Evolutionary conservation across 2,113 vertebrate genomes (phyloP).

Genomic region (Saiga tatarica): DNA sequence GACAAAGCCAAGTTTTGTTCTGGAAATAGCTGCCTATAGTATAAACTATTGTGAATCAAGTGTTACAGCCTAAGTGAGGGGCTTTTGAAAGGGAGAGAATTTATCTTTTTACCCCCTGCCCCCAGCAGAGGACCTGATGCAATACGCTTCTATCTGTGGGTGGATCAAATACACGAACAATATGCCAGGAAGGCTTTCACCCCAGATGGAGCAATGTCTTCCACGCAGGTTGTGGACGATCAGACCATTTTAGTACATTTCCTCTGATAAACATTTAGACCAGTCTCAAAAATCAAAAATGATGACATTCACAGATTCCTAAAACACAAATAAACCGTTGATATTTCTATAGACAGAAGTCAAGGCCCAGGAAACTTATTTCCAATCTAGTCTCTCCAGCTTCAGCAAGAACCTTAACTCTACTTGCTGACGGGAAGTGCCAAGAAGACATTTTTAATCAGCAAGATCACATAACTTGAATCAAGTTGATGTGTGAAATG

Average conservation of each 20-base stretch:
- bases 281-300: slow-evolving; percentile 21
- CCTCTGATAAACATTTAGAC: slow-evolving; percentile 12
- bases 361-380: slow-evolving; percentile 21
- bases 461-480: background rate
- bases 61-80: background rate
- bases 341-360: slow-evolving; percentile 54
- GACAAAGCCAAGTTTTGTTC: background rate
- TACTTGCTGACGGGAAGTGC: background rate
- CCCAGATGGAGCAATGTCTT: background rate
- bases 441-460: slow-evolving; percentile 1
- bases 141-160: background rate
- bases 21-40: background rate
- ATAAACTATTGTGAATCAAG: background rate
- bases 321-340: slow-evolving; percentile 15
- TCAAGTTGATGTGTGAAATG: background rate
- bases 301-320: slow-evolving; percentile 20
- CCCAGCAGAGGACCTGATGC: background rate
- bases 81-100: background rate
- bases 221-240: background rate
- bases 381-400: background rate
- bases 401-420: background rate
- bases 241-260: background rate
- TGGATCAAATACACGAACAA: background rate
- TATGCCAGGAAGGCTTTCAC: accelerated
- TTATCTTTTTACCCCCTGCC: background rate